Conservation (phyloP, 2,113 vertebrate genomes). For the Murina feae region DNA sequence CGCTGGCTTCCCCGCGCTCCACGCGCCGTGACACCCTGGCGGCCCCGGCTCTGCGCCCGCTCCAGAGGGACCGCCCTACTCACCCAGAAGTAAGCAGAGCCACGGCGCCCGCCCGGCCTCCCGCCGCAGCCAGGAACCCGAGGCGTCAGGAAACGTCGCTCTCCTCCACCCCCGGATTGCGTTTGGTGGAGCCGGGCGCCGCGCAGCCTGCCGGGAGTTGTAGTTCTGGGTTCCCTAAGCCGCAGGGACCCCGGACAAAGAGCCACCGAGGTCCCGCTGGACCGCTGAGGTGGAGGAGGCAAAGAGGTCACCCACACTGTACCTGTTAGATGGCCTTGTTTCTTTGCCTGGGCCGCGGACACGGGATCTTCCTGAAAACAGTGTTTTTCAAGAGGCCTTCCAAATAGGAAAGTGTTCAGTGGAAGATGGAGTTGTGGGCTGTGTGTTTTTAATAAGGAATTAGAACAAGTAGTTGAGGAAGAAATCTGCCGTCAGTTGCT, state of each 20-base stretch:
- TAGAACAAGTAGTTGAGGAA: neutral
- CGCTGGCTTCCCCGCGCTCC: neutral
- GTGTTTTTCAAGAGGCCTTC: neutral
- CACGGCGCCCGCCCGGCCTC: slow-evolving; percentile 52
- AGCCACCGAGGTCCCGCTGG: fast-evolving
- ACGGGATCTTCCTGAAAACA: neutral
- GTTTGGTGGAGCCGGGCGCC: neutral
- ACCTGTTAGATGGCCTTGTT: neutral
- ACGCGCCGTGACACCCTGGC: fast-evolving
- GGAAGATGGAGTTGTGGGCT: neutral
- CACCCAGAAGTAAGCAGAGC: neutral
- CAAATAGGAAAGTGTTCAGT: neutral
- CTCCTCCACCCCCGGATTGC: neutral
- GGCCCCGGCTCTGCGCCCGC: fast-evolving
- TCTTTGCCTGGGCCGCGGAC: neutral
- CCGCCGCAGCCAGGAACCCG: neutral
- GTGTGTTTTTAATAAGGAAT: neutral
- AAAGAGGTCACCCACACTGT: fast-evolving
- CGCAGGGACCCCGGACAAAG: fast-evolving
- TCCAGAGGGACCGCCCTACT: neutral
- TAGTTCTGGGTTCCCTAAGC: slow-evolving; percentile 46
- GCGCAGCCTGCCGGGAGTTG: slow-evolving; percentile 76
- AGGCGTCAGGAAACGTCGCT: neutral
- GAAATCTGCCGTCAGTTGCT: neutral
- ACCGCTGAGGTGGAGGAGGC: neutral